A percentile compares a stretch with the other conserved stretches of the same genome.
Conservation (phyloP, 1,140 invertebrate genomes). For the Diuraphis noxia region DNA sequence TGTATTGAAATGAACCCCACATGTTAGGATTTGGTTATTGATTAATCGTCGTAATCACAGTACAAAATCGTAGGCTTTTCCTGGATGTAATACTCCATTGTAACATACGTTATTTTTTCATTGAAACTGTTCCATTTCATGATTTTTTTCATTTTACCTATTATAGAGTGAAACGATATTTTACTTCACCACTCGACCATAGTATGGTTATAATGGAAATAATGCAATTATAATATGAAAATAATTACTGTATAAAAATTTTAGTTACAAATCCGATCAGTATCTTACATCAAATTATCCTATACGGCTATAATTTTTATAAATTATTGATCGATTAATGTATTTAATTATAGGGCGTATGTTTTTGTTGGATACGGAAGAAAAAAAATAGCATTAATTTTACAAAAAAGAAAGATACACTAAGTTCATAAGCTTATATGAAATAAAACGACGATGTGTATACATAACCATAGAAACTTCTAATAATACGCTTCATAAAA, state of each 20-base stretch:
- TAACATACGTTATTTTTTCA: not conserved
- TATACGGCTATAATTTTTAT: not conserved
- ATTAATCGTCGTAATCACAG: not conserved
- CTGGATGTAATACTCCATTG: not conserved
- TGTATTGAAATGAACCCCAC: not conserved
- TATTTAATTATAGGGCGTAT: too few relatives aligned
- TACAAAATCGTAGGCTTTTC: not conserved
- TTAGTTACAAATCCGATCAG: not conserved
- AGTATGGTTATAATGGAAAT: not conserved
- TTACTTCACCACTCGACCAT: not conserved
- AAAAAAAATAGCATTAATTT: too few relatives aligned
- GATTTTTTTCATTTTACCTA: not conserved
- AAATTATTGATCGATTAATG: too few relatives aligned
- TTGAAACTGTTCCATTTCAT: not conserved
- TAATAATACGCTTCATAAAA: not conserved
- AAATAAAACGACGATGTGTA: too few relatives aligned
- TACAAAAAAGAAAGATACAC: too few relatives aligned
- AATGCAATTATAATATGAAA: too few relatives aligned
- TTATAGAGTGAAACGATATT: not conserved
- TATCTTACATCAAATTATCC: not conserved
- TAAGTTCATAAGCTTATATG: too few relatives aligned
- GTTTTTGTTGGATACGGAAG: too few relatives aligned
- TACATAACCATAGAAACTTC: too few relatives aligned
- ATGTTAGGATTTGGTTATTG: not conserved
- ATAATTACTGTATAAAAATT: not conserved